Evolutionary conservation across 1,140 invertebrate genomes (phyloP).

Genomic region (Scaptomyza graminum): DNA sequence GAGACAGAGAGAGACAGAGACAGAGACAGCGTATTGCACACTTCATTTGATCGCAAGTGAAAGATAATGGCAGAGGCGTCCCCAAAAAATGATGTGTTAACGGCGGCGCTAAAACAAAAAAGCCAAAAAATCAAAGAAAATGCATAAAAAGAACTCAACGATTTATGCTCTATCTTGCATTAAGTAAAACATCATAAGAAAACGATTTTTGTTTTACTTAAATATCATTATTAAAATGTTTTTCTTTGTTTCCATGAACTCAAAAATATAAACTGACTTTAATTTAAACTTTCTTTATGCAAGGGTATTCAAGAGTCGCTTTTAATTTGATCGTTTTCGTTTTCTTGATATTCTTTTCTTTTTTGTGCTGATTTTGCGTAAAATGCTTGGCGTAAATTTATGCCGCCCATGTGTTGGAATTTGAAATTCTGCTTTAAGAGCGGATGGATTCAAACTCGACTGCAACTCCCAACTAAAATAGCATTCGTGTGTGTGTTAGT

Average conservation of each 20-base stretch:
- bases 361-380: slow-evolving; percentile 69
- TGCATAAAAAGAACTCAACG: slow-evolving; percentile 14
- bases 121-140: slow-evolving; percentile 22
- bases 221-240: no score
- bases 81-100: slow-evolving; percentile 75
- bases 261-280: no score
- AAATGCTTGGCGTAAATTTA: slow-evolving; percentile 70
- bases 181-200: no score
- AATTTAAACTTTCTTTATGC: no score
- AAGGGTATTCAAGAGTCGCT: slow-evolving; percentile 20
- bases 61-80: slow-evolving; percentile 71
- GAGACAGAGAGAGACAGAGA: background rate
- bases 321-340: background rate
- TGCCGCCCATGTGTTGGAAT: slow-evolving; percentile 67
- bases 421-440: slow-evolving; percentile 66
- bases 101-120: slow-evolving; percentile 76
- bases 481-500: slow-evolving; percentile 3
- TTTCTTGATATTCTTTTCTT: slow-evolving; percentile 39
- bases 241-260: no score
- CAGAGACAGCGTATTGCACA: slow-evolving; percentile 59
- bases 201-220: no score
- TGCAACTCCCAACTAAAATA: slow-evolving; percentile 44
- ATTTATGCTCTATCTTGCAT: background rate
- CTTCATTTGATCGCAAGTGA: slow-evolving; percentile 79
- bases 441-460: slow-evolving; percentile 26